A percentile compares a stretch with the other conserved stretches of the same genome.
Conservation (phyloP, 1,140 invertebrate species). For the Drosophila azteca region DNA sequence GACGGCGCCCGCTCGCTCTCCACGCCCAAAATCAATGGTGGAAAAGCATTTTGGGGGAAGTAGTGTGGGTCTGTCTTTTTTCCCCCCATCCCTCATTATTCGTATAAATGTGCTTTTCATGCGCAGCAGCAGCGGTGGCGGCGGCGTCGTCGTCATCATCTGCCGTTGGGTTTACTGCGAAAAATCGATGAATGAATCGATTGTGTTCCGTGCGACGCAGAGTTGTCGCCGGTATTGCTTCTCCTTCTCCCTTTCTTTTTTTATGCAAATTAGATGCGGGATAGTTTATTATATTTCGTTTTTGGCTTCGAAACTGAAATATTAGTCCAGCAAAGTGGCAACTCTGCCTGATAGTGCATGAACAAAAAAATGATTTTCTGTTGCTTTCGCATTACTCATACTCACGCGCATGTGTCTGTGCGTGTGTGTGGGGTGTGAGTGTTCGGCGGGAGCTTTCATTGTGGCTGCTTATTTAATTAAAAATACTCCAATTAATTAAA, state of each 20-base stretch:
- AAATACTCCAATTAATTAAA: conserved; percentile 73
- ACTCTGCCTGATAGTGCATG: conserved; percentile 65
- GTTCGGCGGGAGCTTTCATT: conserved; percentile 48
- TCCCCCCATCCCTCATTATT: conserved; percentile 1
- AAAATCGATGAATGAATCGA: conserved; percentile 84
- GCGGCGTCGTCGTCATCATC: conserved; percentile 34
- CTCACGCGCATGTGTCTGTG: conserved; percentile 64
- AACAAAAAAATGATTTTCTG: conserved; percentile 39
- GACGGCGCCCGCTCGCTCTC: conserved; percentile 11
- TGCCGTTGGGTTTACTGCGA: conserved; percentile 43
- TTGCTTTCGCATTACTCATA: conserved; percentile 75
- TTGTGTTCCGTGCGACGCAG: conserved; percentile 49
- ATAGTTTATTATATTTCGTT: conserved; percentile 27
- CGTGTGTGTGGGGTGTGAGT: conserved; percentile 40
- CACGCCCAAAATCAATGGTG: conserved; percentile 49
- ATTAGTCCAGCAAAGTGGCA: conserved; percentile 55
- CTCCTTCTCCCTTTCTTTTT: conserved; percentile 13
- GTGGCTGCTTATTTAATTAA: conserved; percentile 69
- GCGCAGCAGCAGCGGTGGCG: conserved; percentile 62
- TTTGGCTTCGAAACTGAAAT: conserved; percentile 4
- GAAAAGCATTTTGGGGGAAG: conserved; percentile 21
- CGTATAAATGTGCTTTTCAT: conserved; percentile 74
- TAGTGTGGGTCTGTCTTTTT: conserved; percentile 9
- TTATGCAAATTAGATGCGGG: conserved; percentile 52
- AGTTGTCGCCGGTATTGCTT: conserved; percentile 25